These are phyloP conservation scores for Morpho achilles DNA, from an alignment of 2,888 invertebrate species.

Conservation along the genomic window DNA sequence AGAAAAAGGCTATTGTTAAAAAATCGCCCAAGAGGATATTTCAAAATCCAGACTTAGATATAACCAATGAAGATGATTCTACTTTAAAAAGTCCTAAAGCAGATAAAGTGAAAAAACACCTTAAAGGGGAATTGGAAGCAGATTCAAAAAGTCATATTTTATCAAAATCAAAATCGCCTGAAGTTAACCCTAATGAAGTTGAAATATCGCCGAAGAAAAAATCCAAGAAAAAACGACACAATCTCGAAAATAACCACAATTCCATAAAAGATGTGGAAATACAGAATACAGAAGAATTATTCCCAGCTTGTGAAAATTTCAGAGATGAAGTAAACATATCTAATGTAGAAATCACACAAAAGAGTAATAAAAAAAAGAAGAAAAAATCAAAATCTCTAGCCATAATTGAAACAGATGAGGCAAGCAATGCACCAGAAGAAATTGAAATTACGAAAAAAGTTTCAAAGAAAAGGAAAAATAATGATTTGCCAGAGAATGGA, in stretches of 20 bases:
- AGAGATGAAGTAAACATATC: slow-evolving; percentile 16
- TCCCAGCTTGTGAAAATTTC: slow-evolving; percentile 4
- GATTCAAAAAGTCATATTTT: slow-evolving; percentile 13
- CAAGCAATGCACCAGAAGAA: slow-evolving; percentile 6
- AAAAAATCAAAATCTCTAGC: slow-evolving; percentile 32
- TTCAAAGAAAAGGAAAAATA: slow-evolving; percentile 1
- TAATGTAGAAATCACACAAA: slow-evolving; percentile 8
- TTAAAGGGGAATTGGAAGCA: slow-evolving; percentile 52
- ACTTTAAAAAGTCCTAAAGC: slow-evolving; percentile 49
- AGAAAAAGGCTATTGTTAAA: slow-evolving; percentile 67
- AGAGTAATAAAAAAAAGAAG: slow-evolving; percentile 30
- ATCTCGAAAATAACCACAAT: slow-evolving; percentile 26
- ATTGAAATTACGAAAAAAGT: neutral
- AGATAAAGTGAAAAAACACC: slow-evolving; percentile 66
- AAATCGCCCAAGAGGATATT: slow-evolving; percentile 73
- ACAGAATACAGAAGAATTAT: neutral
- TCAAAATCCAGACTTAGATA: slow-evolving; percentile 56
- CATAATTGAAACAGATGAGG: slow-evolving; percentile 28
- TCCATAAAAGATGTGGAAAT: slow-evolving; percentile 1
- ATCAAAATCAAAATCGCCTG: slow-evolving; percentile 33
- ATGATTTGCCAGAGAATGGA: slow-evolving; percentile 11
- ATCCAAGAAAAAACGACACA: neutral
- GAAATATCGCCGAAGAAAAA: neutral
- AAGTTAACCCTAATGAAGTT: no score
- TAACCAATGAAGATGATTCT: slow-evolving; percentile 40